Conservation (phyloP, 2,797 vertebrate species). For the Chaenodraco wilsoni region DNA sequence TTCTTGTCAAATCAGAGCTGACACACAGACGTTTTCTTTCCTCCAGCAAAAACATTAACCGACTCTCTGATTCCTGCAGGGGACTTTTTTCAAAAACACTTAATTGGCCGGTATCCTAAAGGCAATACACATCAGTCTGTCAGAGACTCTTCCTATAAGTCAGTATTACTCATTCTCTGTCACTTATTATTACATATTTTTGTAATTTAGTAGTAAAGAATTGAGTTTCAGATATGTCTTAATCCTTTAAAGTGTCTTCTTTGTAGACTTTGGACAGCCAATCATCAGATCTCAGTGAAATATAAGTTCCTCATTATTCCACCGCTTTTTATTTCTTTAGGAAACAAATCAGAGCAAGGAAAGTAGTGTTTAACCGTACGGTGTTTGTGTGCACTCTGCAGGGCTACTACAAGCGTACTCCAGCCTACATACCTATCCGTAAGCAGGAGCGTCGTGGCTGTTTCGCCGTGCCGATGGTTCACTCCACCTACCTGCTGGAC, state of each 20-base stretch:
- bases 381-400: slow-evolving; percentile 47
- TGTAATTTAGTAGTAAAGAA: not conserved
- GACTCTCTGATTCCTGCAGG: slow-evolving; percentile 14
- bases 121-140: slow-evolving; percentile 11
- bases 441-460: slow-evolving; percentile 87
- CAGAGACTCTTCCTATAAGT: not conserved
- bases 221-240: not conserved
- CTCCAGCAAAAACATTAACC: slow-evolving; percentile 37
- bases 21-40: slow-evolving; percentile 29
- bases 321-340: not conserved
- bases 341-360: not conserved
- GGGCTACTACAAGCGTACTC: slow-evolving; percentile 92
- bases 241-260: not conserved
- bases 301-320: not conserved
- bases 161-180: not conserved
- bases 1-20: slow-evolving; percentile 36
- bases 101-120: slow-evolving; percentile 24
- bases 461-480: slow-evolving; percentile 92
- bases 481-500: slow-evolving; percentile 91
- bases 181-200: not conserved
- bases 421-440: slow-evolving; percentile 91
- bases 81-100: slow-evolving; percentile 19
- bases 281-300: not conserved
- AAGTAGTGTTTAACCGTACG: no score
- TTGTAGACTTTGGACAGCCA: not conserved